A percentile compares a stretch with the other conserved stretches of the same genome.
These are phyloP conservation scores for Excalfactoria chinensis DNA, from an alignment of 2,113 vertebrate species.

Conservation along the genomic window DNA sequence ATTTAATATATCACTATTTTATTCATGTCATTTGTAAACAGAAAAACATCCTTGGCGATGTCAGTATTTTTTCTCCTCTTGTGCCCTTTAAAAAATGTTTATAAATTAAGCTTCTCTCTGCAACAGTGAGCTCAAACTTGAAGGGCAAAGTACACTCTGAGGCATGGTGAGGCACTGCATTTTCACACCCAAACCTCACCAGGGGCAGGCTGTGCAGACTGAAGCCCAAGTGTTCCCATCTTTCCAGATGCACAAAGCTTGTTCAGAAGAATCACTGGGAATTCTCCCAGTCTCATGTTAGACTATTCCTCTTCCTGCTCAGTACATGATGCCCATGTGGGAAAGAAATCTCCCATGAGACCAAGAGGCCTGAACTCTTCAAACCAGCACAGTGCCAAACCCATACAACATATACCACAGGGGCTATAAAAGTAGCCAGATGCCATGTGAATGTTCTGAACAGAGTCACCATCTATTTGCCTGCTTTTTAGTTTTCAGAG, in stretches of 20 bases:
- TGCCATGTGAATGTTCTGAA: neutral
- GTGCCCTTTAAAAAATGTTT: conserved; percentile 54
- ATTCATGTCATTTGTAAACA: conserved; percentile 62
- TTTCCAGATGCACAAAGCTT: neutral
- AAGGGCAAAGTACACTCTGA: neutral
- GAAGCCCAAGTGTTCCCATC: neutral
- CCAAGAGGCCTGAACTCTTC: neutral
- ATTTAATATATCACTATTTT: conserved; percentile 70
- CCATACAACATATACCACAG: accelerated
- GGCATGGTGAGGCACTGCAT: accelerated
- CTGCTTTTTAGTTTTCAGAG: neutral
- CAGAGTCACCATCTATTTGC: neutral
- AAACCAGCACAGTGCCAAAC: neutral
- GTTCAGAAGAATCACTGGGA: neutral
- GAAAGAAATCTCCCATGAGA: neutral
- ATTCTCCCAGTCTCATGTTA: neutral
- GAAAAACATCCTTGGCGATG: conserved; percentile 55
- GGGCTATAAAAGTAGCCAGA: neutral
- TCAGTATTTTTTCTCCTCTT: conserved; percentile 42
- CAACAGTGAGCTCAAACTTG: neutral
- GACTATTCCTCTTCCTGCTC: neutral
- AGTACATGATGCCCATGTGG: neutral
- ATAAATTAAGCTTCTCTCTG: conserved; percentile 31
- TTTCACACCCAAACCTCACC: neutral
- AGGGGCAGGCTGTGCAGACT: neutral